Evolutionary conservation across 2,113 vertebrate species (phyloP).

Genomic region (Ptilorrhoa leucosticta): DNA sequence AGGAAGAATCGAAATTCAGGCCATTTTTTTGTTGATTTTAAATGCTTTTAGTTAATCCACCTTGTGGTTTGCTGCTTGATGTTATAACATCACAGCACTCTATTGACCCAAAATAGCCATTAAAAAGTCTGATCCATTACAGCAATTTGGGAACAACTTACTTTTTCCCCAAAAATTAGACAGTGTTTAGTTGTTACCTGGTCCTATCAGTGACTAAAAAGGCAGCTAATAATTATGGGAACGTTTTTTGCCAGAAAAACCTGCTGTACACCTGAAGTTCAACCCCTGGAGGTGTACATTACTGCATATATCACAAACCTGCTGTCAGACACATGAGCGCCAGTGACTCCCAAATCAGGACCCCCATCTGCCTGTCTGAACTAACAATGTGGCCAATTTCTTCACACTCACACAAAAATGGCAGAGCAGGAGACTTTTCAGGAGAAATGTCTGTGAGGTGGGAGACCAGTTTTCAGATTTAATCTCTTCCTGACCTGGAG

Average conservation of each 20-base stretch:
- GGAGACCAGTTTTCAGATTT: background rate
- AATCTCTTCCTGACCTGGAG: background rate
- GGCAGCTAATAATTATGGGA: background rate
- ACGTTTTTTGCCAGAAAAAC: background rate
- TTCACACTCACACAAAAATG: background rate
- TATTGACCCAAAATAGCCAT: background rate
- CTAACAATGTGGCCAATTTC: background rate
- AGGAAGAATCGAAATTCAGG: background rate
- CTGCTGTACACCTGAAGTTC: background rate
- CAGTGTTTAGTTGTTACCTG: background rate
- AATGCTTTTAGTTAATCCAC: background rate
- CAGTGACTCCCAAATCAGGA: background rate
- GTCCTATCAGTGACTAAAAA: fast-evolving
- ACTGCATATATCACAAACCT: fast-evolving
- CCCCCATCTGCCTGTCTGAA: background rate
- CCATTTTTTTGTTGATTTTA: background rate
- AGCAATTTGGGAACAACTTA: background rate
- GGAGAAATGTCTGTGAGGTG: background rate
- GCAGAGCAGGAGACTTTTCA: background rate
- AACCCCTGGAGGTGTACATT: background rate
- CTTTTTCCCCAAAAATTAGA: background rate
- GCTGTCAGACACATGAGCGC: background rate
- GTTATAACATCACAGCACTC: background rate
- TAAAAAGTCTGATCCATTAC: background rate
- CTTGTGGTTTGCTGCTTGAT: background rate